Evolutionary conservation across 1,140 invertebrate species (phyloP).

Genomic region (Penaeus vannamei): DNA sequence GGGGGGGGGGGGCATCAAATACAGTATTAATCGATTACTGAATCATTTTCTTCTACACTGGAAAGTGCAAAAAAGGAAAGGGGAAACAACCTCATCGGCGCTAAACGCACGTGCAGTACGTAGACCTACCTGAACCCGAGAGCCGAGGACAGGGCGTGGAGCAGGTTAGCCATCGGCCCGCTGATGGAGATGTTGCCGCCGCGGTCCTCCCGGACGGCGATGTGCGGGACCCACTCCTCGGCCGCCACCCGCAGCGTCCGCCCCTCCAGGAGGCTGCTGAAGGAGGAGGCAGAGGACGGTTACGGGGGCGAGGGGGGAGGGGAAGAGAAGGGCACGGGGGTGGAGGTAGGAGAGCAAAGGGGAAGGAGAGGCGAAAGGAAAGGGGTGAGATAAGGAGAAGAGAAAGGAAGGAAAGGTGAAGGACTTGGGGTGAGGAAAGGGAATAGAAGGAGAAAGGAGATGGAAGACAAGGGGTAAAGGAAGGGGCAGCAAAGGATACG

Average conservation of each 20-base stretch:
- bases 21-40: background rate
- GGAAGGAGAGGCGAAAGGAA: background rate
- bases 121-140: constrained; percentile 63
- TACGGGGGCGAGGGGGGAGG: background rate
- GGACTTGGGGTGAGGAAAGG: background rate
- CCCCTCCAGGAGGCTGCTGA: constrained; percentile 2
- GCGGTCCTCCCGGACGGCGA: constrained; percentile 37
- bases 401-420: background rate
- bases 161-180: constrained; percentile 67
- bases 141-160: constrained; percentile 52
- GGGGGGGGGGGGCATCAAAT: too few species aligned
- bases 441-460: background rate
- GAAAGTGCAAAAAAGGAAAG: too few species aligned
- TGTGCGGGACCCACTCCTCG: constrained; percentile 67
- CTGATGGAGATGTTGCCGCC: constrained; percentile 46
- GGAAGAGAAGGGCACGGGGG: background rate
- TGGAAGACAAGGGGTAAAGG: background rate
- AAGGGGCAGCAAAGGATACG: background rate
- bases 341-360: background rate
- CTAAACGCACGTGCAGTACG: background rate
- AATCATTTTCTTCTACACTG: background rate
- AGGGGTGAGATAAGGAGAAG: background rate
- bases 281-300: background rate
- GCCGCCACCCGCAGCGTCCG: constrained; percentile 60
- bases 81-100: too few species aligned